Evolutionary conservation across 1,140 invertebrate genomes (phyloP), one percentile per base, ranked within the genome.

Genomic region (Lordiphosa collinella): DNA sequence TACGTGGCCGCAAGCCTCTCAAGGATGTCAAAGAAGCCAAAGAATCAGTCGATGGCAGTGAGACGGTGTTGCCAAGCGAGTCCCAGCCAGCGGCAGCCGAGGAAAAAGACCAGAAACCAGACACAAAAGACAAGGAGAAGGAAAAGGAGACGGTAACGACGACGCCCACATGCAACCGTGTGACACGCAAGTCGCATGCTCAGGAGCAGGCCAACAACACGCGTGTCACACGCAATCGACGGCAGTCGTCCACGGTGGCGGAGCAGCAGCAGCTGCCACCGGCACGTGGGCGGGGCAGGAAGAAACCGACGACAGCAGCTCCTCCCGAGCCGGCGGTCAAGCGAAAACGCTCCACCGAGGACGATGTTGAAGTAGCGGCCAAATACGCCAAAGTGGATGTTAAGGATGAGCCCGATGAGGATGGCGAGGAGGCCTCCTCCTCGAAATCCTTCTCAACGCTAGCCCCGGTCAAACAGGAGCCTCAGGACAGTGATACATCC

Each of bases 1-100:
- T 79, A 53, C 80, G 79, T 9, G 86, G 80, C n/a, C 86, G 86
- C 13, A 88, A 88, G 47, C 86, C 86, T 10, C 65, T 88, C n/a
- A 88, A 88, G 58, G 79, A 84, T 41, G 41, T 85, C 16, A 79
- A 74, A 52, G 79, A 85, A 63, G 72, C 63, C 62, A 84, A 84
- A 78, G 78, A 84, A 56, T 50, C 29, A 49, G n/a, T 35, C 12
- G 67, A 66, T 11, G 32, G 41, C 32, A 55, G 37, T 12, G 70
- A 71, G 16, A 50, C 14, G 34, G 49, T 36, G 9, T 18, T 38
- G 10, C 35, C 40, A 16, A 55, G 52, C 25, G 40, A 46, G 25
- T 44, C 31, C 38, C 18, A 35, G 43, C 52, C 60, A n/a, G 34
- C 46, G n/a, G 47, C 44, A 44, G 76, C 62, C 36, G 49, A 44